These are phyloP conservation scores for Atta cephalotes DNA, from an alignment of 1,140 invertebrate genomes.

Conservation along the genomic window DNA sequence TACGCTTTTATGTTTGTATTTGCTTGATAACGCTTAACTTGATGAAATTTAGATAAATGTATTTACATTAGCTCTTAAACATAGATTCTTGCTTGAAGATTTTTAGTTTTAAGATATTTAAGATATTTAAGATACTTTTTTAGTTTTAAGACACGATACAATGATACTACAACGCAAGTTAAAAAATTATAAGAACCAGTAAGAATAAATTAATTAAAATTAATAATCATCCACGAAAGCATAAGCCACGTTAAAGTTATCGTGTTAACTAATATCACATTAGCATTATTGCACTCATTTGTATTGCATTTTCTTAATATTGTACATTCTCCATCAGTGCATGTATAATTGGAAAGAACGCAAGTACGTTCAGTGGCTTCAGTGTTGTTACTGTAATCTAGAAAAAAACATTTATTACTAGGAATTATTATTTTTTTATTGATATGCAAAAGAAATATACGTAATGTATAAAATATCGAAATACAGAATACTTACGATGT, in stretches of 20 bases:
- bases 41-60: too few relatives aligned
- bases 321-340: neutral
- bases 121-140: neutral
- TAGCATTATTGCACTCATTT: constrained; percentile 10
- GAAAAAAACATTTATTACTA: constrained; percentile 17
- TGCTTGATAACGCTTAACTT: too few relatives aligned
- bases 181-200: neutral
- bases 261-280: neutral
- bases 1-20: too few relatives aligned
- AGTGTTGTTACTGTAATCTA: neutral
- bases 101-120: neutral
- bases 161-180: neutral
- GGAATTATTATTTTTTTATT: neutral
- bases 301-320: neutral
- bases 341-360: neutral
- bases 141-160: neutral
- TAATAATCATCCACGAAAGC: neutral
- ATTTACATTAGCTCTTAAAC: too few relatives aligned
- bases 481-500: neutral
- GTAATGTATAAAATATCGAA: neutral
- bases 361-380: neutral
- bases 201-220: neutral
- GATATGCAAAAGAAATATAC: neutral
- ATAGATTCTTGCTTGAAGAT: neutral
- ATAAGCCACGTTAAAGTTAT: neutral